Evolutionary conservation across 1,140 invertebrate genomes (phyloP).

Genomic region (Tribolium castaneum): DNA sequence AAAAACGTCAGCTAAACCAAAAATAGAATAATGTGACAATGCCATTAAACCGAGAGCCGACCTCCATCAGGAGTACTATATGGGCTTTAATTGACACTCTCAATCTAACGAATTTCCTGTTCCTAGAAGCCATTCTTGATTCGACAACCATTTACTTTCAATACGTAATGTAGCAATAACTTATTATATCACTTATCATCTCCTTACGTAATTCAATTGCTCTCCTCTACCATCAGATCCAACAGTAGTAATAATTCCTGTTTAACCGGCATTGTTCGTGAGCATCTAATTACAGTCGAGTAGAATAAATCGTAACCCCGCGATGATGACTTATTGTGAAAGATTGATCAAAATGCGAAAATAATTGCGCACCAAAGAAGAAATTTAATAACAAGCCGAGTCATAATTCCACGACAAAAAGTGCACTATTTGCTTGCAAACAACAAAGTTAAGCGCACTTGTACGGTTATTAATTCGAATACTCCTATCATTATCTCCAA

Average conservation of each 20-base stretch:
- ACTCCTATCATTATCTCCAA: background rate
- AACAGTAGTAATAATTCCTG: background rate
- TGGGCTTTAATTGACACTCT: background rate
- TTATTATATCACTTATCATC: background rate
- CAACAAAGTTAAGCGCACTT: no score
- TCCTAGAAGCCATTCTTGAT: background rate
- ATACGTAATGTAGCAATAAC: background rate
- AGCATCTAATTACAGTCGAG: constrained; percentile 1
- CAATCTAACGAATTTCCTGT: background rate
- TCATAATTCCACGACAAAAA: constrained; percentile 19
- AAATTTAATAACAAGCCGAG: constrained; percentile 17
- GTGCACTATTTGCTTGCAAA: constrained; percentile 2
- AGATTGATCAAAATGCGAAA: constrained; percentile 35
- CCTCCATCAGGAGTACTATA: background rate
- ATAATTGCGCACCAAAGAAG: constrained; percentile 27
- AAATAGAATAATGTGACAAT: background rate
- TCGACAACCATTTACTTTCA: background rate
- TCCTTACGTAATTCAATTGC: background rate
- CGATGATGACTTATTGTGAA: constrained; percentile 15
- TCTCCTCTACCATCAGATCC: background rate
- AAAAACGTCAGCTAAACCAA: background rate
- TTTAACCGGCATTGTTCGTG: background rate
- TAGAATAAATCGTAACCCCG: background rate
- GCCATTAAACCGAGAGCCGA: background rate
- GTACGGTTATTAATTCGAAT: no score